A percentile compares a stretch with the other conserved stretches of the same genome.
phyloP scores from a whole-genome alignment of 2,797 vertebrate genomes.

The Podargus strigoides region DNA sequence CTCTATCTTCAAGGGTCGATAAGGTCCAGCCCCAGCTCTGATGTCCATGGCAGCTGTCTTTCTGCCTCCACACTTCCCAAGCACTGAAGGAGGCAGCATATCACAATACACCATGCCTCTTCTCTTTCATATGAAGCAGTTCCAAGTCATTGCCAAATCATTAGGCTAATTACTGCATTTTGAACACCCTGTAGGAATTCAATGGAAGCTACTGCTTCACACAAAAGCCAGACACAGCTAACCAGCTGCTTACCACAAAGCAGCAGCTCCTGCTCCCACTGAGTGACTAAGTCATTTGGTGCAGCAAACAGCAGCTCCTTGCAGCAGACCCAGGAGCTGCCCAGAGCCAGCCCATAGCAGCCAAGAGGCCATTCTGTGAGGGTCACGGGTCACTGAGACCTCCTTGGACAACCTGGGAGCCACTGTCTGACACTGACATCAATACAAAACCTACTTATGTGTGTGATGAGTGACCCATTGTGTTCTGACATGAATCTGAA shows the following conservation, averaged over 20 bases:
- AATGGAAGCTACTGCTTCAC: background rate
- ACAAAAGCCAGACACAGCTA: background rate
- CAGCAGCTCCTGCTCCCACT: background rate
- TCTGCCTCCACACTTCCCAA: background rate
- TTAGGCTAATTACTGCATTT: background rate
- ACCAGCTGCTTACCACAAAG: background rate
- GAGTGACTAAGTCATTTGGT: background rate
- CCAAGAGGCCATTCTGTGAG: too few relatives aligned
- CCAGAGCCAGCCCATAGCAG: rapidly evolving
- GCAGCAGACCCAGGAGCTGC: background rate
- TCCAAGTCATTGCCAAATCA: background rate
- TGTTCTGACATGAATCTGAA: background rate
- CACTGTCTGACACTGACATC: background rate
- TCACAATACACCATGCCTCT: background rate
- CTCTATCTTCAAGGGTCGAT: background rate
- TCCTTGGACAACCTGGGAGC: background rate
- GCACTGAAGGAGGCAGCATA: background rate
- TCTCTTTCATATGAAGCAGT: background rate
- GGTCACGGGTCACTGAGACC: background rate
- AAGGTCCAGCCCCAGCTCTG: background rate
- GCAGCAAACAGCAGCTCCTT: background rate
- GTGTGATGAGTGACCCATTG: too few relatives aligned
- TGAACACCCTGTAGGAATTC: background rate
- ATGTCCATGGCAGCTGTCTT: background rate
- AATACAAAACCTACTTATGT: background rate